These are phyloP conservation scores for Arrhopalites spinosus DNA, from an alignment of 2,888 invertebrate species.

Conservation along the genomic window DNA sequence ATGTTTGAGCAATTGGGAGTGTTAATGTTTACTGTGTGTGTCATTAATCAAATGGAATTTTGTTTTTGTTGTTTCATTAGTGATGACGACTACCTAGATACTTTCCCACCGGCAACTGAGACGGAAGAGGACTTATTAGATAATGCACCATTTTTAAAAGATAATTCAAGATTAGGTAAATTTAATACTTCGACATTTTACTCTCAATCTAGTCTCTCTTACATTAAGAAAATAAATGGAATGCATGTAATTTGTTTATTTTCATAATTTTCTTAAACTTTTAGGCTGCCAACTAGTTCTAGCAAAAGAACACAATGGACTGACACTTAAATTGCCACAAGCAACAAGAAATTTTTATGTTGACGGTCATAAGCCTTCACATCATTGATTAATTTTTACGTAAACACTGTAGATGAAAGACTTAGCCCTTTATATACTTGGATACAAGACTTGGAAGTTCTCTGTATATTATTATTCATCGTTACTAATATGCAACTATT, in stretches of 20 bases:
- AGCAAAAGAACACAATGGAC: slow-evolving; percentile 84
- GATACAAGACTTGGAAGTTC: too few species aligned
- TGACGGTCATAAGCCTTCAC: slow-evolving; percentile 93
- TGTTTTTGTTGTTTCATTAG: too few species aligned
- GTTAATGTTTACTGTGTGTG: too few species aligned
- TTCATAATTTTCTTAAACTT: slow-evolving; percentile 25
- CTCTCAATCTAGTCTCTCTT: slow-evolving; percentile 18
- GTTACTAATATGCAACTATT: too few species aligned
- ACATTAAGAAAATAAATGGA: not conserved
- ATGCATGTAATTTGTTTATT: not conserved
- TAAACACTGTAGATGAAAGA: too few species aligned
- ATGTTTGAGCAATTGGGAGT: too few species aligned
- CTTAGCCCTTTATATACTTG: too few species aligned
- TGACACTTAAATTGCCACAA: slow-evolving; percentile 79
- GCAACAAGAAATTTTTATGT: slow-evolving; percentile 96
- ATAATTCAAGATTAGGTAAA: slow-evolving; percentile 72
- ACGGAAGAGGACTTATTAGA: slow-evolving; percentile 97
- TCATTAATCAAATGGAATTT: too few species aligned
- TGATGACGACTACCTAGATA: slow-evolving; percentile 71
- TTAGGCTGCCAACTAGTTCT: slow-evolving; percentile 89
- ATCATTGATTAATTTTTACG: slow-evolving; percentile 68
- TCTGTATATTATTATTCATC: too few species aligned
- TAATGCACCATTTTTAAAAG: slow-evolving; percentile 92
- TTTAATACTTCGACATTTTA: not conserved
- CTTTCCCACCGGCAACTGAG: slow-evolving; percentile 79